Evolutionary conservation across 2,888 invertebrate species (phyloP).

Genomic region (Malthinus seriepunctatus): DNA sequence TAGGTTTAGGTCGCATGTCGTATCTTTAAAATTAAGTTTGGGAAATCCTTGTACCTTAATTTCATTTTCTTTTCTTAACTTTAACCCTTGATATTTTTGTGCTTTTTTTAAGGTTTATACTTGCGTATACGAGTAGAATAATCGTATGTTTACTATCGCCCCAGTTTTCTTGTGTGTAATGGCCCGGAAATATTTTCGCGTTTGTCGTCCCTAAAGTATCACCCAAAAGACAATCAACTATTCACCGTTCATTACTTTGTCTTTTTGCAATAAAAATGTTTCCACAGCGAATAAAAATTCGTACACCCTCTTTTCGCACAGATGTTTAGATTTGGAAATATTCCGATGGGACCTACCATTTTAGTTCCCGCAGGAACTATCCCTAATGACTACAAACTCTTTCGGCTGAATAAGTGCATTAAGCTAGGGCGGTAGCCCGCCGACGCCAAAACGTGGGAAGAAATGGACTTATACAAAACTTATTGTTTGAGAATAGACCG

Average conservation of each 20-base stretch:
- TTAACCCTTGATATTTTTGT: too few relatives aligned
- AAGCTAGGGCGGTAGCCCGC: slow-evolving; percentile 9
- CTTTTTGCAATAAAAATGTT: slow-evolving; percentile 22
- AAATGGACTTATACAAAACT: slow-evolving; percentile 14
- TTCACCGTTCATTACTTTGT: slow-evolving; percentile 26
- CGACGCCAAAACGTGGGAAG: slow-evolving; percentile 18
- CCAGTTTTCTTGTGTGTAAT: slow-evolving; percentile 9
- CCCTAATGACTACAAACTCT: slow-evolving; percentile 23
- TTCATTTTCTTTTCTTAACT: background rate
- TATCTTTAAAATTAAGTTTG: too few relatives aligned
- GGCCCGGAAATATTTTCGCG: slow-evolving; percentile 8
- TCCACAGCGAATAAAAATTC: slow-evolving; percentile 13
- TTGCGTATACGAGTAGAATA: slow-evolving; percentile 1
- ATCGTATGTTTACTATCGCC: slow-evolving; percentile 4
- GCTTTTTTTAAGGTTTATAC: background rate
- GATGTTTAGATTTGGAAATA: slow-evolving; percentile 16
- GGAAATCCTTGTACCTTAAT: background rate
- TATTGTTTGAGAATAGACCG: slow-evolving; percentile 20
- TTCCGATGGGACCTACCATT: slow-evolving; percentile 20
- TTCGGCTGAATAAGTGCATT: slow-evolving; percentile 24
- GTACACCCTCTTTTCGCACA: slow-evolving; percentile 11
- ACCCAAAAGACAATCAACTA: slow-evolving; percentile 19
- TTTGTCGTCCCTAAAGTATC: slow-evolving; percentile 9
- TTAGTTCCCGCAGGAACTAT: slow-evolving; percentile 20
- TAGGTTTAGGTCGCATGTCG: too few relatives aligned